These are phyloP conservation scores for Clarias fuscus DNA, from an alignment of 2,797 vertebrate genomes.

Conservation along the genomic window DNA sequence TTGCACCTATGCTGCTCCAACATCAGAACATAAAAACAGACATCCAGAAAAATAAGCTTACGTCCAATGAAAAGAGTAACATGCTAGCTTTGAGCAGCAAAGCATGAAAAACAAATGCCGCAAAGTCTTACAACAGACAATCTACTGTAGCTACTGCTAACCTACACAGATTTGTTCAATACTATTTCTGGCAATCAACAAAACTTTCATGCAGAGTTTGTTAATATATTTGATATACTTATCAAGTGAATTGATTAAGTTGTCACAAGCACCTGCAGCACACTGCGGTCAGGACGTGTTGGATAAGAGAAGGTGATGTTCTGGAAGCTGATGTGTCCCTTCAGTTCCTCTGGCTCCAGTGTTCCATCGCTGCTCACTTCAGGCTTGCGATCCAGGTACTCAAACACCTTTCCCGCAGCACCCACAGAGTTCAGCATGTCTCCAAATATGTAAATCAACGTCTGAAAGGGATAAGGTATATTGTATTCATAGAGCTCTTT, in stretches of 20 bases:
- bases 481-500: not conserved
- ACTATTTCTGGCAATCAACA: not conserved
- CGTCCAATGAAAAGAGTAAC: not conserved
- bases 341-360: constrained; percentile 64
- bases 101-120: not conserved
- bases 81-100: not conserved
- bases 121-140: not conserved
- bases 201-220: not conserved
- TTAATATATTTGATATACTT: not conserved
- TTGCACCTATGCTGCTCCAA: not conserved
- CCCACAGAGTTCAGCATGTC: constrained; percentile 82
- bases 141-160: too few species aligned
- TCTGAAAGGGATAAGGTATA: constrained; percentile 54
- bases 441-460: constrained; percentile 69
- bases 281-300: constrained; percentile 58
- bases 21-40: not conserved
- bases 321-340: constrained; percentile 69
- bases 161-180: not conserved
- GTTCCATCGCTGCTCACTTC: constrained; percentile 67
- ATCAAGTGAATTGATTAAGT: not conserved
- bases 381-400: constrained; percentile 76
- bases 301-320: constrained; percentile 80
- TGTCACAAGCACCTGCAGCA: constrained; percentile 72
- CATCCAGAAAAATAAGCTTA: not conserved
- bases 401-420: constrained; percentile 81